Evolutionary conservation across 2,888 invertebrate genomes (phyloP).

Genomic region (Leptinotarsa peninsularis): DNA sequence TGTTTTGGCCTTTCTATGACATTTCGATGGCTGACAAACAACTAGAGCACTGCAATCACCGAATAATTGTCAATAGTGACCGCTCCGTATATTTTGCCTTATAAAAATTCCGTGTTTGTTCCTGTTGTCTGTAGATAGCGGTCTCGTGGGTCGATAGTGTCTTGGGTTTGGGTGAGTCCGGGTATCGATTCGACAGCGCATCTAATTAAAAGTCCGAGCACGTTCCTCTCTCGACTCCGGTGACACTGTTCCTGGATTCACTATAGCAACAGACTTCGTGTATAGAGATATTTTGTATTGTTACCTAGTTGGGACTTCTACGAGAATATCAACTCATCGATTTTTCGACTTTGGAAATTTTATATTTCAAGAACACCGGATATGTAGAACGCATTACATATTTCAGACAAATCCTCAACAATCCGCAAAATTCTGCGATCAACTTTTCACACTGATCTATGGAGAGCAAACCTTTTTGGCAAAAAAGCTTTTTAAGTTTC

Average conservation of each 20-base stretch:
- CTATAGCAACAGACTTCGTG: conserved; percentile 55
- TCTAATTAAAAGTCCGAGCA: conserved; percentile 67
- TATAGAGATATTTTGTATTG: not conserved
- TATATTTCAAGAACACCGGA: not conserved
- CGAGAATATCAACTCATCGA: not conserved
- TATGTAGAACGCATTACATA: not conserved
- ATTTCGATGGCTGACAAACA: too few species aligned
- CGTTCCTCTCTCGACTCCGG: conserved; percentile 66
- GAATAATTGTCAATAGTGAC: not conserved
- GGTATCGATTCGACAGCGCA: conserved; percentile 66
- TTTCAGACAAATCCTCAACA: too few species aligned
- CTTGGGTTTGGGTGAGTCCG: conserved; percentile 56
- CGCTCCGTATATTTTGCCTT: conserved; percentile 8
- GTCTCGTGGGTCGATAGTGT: conserved; percentile 51
- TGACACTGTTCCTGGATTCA: conserved; percentile 66
- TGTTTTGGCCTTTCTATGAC: too few species aligned
- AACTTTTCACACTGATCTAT: too few species aligned
- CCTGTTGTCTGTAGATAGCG: conserved; percentile 37
- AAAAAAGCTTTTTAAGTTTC: too few species aligned
- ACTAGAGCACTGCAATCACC: too few species aligned
- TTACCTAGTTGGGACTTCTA: conserved; percentile 1
- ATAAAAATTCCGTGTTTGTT: conserved; percentile 40
- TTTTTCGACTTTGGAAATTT: not conserved
- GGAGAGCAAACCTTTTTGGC: too few species aligned
- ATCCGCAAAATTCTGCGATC: too few species aligned